Base-by-base conservation (phyloP, 2,888 invertebrate genomes). In the Pseudanteris insignis region DNA sequence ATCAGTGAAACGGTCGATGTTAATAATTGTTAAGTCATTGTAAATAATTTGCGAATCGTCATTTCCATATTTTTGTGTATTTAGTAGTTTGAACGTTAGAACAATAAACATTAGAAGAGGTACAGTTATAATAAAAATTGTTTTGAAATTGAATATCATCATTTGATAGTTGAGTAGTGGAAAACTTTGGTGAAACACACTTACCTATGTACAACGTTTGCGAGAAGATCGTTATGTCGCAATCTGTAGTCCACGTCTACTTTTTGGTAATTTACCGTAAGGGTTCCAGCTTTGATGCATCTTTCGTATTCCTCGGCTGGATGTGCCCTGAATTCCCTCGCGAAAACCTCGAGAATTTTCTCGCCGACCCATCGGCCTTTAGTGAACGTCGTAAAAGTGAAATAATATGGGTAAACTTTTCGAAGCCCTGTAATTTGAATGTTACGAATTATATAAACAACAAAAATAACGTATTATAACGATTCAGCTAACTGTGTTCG, bases 291-390 rank as follows among this genome's bases (percentile, higher is more conserved):
- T 71, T 90, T 87, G 78, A 94, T 94, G 81, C 94, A 94, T 64
- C 94, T 85, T 80, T 93, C 92, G 81, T 94, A 94, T 80, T 94
- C 92, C 66, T 94, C 93, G 0, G 92, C 92, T 0, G 94, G 93
- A 81, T 94, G 94, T n/a, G 94, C 92, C 28, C 94, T 85, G 81
- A 97, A 97, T 82, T 97, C 96, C 50, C 91, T 84, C 5, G 91
- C 90, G 81, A 96, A 96, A 12, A 97, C 93, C 74, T 96, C 95
- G 66, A 94, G 84, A 68, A 97, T 91, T 78, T 90, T 90, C 81
- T 93, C 92, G 2, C 95, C 96, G 2, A 95, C 93, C 96, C 96
- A 97, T 71, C 96, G 86, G 5, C 95, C 94, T 83, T 97, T 97
- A 61, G 94, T 94, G 83, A 94, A 96, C 26, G 96, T 94, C 63